phyloP scores from a whole-genome alignment of 1,140 invertebrate genomes.

The Sarcophaga peregrina region DNA sequence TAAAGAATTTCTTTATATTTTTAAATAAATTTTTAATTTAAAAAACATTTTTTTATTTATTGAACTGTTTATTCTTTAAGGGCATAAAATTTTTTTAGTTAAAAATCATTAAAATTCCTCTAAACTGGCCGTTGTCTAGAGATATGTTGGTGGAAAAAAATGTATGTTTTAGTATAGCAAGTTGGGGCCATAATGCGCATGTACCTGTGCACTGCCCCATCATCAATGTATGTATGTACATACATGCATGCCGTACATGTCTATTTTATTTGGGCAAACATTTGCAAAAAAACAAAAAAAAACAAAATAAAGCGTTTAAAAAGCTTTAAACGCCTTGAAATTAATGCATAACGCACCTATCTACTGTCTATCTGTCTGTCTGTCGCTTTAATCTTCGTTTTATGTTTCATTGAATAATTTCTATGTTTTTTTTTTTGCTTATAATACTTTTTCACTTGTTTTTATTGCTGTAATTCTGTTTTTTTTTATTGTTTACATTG shows the following conservation, averaged over 20 bases:
- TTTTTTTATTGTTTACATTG: slow-evolving; percentile 36
- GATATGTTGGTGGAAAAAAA: background rate
- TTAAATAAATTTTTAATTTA: background rate
- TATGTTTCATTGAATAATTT: background rate
- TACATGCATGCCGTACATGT: background rate
- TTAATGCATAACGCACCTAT: slow-evolving; percentile 18
- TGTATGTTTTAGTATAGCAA: slow-evolving; percentile 29
- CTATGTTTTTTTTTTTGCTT: too few species aligned
- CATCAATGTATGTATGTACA: too few species aligned
- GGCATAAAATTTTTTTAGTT: background rate
- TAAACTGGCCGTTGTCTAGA: background rate
- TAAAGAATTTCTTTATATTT: background rate
- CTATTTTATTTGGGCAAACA: slow-evolving; percentile 5
- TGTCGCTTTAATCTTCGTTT: background rate
- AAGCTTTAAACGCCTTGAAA: slow-evolving; percentile 40
- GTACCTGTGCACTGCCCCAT: background rate
- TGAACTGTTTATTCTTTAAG: background rate
- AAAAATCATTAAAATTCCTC: slow-evolving; percentile 33
- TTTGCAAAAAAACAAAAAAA: slow-evolving; percentile 2
- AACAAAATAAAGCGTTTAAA: background rate
- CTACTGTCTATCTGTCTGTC: too few species aligned
- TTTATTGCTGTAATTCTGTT: background rate
- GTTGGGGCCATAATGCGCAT: background rate
- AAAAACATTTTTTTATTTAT: background rate
- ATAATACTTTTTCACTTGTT: too few species aligned